Evolutionary conservation across 2,888 invertebrate species (phyloP).

Genomic region (Nomada lathburiana): DNA sequence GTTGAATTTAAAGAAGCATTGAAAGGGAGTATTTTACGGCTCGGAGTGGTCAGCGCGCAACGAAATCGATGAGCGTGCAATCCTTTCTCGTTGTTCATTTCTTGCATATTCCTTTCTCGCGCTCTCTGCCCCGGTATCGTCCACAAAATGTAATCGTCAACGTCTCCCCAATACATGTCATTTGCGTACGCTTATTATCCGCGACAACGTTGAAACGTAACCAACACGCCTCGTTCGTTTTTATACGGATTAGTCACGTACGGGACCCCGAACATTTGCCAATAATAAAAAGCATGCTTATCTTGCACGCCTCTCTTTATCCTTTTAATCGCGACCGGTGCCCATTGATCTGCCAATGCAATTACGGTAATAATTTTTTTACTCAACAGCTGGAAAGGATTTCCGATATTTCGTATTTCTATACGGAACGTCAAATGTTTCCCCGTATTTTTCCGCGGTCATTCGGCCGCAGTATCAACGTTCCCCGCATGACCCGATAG

Average conservation of each 20-base stretch:
- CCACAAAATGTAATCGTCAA: constrained; percentile 39
- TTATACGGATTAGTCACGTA: constrained; percentile 76
- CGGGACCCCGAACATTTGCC: constrained; percentile 70
- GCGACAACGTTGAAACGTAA: constrained; percentile 57
- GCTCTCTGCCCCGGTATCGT: neutral
- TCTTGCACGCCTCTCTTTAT: constrained; percentile 76
- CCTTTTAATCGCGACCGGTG: constrained; percentile 64
- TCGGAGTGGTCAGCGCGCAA: neutral
- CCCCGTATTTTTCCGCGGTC: neutral
- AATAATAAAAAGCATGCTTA: constrained; percentile 75
- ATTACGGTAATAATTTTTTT: constrained; percentile 54
- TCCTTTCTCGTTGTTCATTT: constrained; percentile 2
- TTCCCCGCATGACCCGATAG: neutral
- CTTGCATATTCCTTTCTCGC: neutral
- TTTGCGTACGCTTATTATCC: constrained; percentile 54
- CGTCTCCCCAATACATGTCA: constrained; percentile 56
- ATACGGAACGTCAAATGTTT: neutral
- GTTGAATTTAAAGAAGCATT: neutral
- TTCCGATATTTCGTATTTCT: constrained; percentile 11
- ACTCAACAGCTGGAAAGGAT: constrained; percentile 28
- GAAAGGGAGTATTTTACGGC: constrained; percentile 1
- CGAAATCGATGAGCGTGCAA: constrained; percentile 10
- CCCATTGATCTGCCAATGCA: constrained; percentile 59
- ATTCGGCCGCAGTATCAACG: neutral
- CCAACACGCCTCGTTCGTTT: constrained; percentile 59